These are phyloP conservation scores for Morelia viridis DNA, from an alignment of 2,797 vertebrate genomes.

Conservation along the genomic window DNA sequence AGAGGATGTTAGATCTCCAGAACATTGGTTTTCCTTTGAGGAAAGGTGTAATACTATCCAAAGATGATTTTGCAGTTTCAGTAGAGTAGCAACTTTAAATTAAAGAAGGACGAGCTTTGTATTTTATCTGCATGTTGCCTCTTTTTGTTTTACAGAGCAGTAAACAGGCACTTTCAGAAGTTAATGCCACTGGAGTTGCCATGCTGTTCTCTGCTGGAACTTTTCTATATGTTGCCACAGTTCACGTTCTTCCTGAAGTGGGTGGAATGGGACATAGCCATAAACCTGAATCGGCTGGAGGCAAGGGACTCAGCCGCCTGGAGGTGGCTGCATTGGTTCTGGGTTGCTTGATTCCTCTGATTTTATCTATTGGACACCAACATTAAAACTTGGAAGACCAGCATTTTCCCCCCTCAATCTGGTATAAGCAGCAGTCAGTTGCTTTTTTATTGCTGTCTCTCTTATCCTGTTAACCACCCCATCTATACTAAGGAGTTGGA, in stretches of 20 bases:
- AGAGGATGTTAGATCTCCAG: neutral
- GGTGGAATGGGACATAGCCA: conserved; percentile 93
- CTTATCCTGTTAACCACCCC: conserved; percentile 60
- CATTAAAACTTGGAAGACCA: conserved; percentile 77
- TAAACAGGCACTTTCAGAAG: conserved; percentile 94
- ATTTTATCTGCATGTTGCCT: neutral
- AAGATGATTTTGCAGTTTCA: neutral
- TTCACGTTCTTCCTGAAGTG: conserved; percentile 97
- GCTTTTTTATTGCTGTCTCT: conserved; percentile 66
- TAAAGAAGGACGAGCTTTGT: neutral
- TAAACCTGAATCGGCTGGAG: conserved; percentile 76
- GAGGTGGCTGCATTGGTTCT: conserved; percentile 91
- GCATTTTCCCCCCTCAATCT: conserved; percentile 44
- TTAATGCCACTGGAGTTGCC: conserved; percentile 97
- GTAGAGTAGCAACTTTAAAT: rapidly evolving
- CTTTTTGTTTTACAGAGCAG: conserved; percentile 84
- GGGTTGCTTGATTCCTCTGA: conserved; percentile 94
- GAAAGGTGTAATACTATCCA: neutral
- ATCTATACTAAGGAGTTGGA: conserved; percentile 65
- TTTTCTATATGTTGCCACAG: conserved; percentile 98
- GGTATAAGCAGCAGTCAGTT: conserved; percentile 57
- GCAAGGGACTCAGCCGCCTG: conserved; percentile 92
- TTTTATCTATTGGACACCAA: conserved; percentile 94
- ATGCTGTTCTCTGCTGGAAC: conserved; percentile 99
- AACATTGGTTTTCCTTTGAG: neutral